A percentile compares a stretch with the other conserved stretches of the same genome.
Evolutionary conservation across 2,888 invertebrate species (phyloP).

Genomic region (Eupithecia dodoneata): DNA sequence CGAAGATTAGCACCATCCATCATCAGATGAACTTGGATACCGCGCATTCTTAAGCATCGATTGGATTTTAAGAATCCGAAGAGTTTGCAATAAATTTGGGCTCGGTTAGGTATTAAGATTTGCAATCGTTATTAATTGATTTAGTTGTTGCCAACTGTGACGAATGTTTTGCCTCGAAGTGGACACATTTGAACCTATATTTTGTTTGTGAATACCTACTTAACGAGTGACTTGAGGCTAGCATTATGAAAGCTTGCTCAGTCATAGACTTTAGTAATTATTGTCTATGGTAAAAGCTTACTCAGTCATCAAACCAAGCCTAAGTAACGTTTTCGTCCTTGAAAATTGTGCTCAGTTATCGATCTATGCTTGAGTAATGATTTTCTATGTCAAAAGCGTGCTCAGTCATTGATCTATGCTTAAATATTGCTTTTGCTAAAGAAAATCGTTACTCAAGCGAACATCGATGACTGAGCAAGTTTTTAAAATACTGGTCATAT

Average conservation of each 20-base stretch:
- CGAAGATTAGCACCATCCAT: slow-evolving; percentile 74
- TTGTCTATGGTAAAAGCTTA: no score
- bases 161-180: not conserved
- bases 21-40: slow-evolving; percentile 65
- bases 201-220: no score
- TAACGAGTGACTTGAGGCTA: no score
- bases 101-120: not conserved
- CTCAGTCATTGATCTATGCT: no score
- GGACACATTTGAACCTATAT: not conserved
- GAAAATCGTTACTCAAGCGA: not conserved
- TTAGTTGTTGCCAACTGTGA: not conserved
- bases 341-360: no score
- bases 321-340: no score
- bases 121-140: slow-evolving; percentile 7
- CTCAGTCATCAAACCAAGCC: no score
- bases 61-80: slow-evolving; percentile 60
- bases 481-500: not conserved
- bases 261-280: no score
- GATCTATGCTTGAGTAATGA: no score
- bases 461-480: not conserved
- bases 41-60: slow-evolving; percentile 62
- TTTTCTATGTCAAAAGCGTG: no score
- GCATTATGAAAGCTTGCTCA: no score
- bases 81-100: slow-evolving; percentile 37
- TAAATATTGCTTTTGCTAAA: no score